Conservation (phyloP, 2,888 invertebrate species). For the Mythimna loreyi region DNA sequence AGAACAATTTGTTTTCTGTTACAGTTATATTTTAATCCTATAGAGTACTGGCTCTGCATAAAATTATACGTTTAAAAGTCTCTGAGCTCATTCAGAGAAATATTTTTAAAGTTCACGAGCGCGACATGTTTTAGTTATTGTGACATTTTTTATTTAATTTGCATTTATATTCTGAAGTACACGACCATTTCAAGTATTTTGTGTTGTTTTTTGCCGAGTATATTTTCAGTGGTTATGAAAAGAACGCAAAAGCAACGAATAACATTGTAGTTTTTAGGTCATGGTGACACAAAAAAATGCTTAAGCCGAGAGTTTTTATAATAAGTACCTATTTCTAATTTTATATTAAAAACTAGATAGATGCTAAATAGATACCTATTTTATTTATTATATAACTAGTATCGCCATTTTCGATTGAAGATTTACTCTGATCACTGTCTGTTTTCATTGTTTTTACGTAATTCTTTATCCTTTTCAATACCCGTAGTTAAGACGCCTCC, state of each 20-base stretch:
- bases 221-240: conserved; percentile 7
- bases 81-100: conserved; percentile 29
- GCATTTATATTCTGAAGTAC: conserved; percentile 48
- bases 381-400: too few relatives aligned
- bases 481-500: not conserved
- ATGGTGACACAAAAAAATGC: not conserved
- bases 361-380: too few relatives aligned
- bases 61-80: conserved; percentile 30
- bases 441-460: not conserved
- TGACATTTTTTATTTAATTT: conserved; percentile 38
- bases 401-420: not conserved
- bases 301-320: not conserved
- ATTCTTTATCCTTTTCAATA: not conserved
- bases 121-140: conserved; percentile 50
- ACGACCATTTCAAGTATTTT: conserved; percentile 16
- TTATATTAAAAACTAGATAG: too few relatives aligned
- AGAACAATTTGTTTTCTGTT: conserved; percentile 31
- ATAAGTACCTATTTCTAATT: too few relatives aligned
- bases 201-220: conserved; percentile 8
- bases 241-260: conserved; percentile 1
- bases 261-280: conserved; percentile 3
- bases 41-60: conserved; percentile 17
- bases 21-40: conserved; percentile 11
- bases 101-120: conserved; percentile 40
- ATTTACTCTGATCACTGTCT: not conserved